phyloP scores from a whole-genome alignment of 2,888 invertebrate genomes.

The Caenorhabditis drosophilae region DNA sequence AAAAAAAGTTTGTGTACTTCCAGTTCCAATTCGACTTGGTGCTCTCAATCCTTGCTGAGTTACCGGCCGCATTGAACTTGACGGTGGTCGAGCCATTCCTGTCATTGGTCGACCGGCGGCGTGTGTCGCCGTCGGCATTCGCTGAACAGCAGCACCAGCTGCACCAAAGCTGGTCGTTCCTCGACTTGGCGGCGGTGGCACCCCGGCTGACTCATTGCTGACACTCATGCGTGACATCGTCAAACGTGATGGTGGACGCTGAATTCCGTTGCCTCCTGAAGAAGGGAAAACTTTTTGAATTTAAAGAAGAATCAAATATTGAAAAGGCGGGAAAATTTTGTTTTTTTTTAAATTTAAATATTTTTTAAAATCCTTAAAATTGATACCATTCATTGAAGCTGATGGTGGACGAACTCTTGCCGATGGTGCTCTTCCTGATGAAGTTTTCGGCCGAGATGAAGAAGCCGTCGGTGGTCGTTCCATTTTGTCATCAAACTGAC shows the following conservation, averaged over 20 bases:
- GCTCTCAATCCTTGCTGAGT: constrained; percentile 55
- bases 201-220: constrained; percentile 9
- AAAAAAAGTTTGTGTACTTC: too few relatives aligned
- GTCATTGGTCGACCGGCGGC: constrained; percentile 38
- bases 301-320: neutral
- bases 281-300: constrained; percentile 8
- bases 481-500: constrained; percentile 21
- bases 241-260: constrained; percentile 22
- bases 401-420: constrained; percentile 30
- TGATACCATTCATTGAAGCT: constrained; percentile 10
- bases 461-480: constrained; percentile 54
- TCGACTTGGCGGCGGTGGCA: constrained; percentile 9
- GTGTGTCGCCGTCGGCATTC: too few relatives aligned
- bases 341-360: neutral
- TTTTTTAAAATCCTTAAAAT: constrained; percentile 5
- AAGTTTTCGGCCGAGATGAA: constrained; percentile 49
- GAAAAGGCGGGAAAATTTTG: too few relatives aligned
- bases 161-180: too few relatives aligned
- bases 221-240: constrained; percentile 20
- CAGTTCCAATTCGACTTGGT: constrained; percentile 47
- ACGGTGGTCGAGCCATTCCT: constrained; percentile 42
- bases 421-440: constrained; percentile 41
- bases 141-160: too few relatives aligned
- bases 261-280: constrained; percentile 7
- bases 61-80: constrained; percentile 39